Conservation (phyloP, 2,888 invertebrate genomes). For the Lasioglossum zephyrum region DNA sequence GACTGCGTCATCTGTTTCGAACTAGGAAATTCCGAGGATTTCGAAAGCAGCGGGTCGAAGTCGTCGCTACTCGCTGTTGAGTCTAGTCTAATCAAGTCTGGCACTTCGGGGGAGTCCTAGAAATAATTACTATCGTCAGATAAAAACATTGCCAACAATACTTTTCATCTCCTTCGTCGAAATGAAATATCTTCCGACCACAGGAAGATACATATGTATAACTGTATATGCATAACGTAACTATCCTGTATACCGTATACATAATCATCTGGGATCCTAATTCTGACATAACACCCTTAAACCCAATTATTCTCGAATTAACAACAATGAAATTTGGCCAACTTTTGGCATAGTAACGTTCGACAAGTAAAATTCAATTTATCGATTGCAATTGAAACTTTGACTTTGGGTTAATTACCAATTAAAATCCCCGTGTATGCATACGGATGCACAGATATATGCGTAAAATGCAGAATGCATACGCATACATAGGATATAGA, state of each 20-base stretch:
- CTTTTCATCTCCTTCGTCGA: background rate
- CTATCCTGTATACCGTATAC: background rate
- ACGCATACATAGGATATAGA: background rate
- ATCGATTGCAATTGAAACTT: background rate
- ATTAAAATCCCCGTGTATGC: background rate
- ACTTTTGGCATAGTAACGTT: background rate
- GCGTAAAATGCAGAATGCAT: background rate
- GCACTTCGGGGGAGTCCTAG: slow-evolving; percentile 77
- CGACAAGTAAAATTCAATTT: background rate
- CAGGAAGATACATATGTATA: background rate
- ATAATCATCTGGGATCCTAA: background rate
- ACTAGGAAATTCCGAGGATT: slow-evolving; percentile 80
- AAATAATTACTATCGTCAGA: slow-evolving; percentile 44
- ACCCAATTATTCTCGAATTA: background rate
- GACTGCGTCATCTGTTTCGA: slow-evolving; percentile 84
- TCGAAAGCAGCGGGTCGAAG: slow-evolving; percentile 88
- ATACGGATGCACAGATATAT: background rate
- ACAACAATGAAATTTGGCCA: background rate
- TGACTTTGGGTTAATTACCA: background rate
- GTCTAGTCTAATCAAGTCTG: slow-evolving; percentile 89
- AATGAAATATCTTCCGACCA: background rate
- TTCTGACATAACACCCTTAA: background rate
- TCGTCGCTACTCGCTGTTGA: slow-evolving; percentile 89
- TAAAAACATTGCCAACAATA: background rate
- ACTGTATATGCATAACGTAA: background rate